Base-by-base conservation (phyloP, 2,113 vertebrate genomes). In the Macaca fascicularis region DNA sequence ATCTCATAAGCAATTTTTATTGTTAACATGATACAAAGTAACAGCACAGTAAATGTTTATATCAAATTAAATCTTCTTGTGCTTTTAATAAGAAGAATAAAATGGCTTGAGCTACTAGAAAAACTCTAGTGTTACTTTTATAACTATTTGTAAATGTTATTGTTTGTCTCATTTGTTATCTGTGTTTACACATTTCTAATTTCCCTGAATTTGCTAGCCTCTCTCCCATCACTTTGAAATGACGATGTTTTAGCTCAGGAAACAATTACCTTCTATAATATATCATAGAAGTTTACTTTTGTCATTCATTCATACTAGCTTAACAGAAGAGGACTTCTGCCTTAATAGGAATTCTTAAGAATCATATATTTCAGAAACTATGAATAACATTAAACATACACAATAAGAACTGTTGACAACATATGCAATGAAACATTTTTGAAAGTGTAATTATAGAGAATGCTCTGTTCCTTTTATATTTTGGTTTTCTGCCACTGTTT, bases 371-470 rank as follows among this genome's bases (percentile, higher is more conserved):
- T 90, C 40, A 76, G 40, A 48, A 59, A 78, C 19, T 72, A 86
- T 72, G 72, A 89, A 90, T 86, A 85, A 27, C 22, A 55, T 87
- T 75, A 84, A 93, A 87, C 12, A 91, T 92, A 76, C 67, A 50
- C 30, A 92, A 92, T 59, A 81, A 59, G 40, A 61, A 72, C 79
- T 64, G 6, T 61, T 70, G 59, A 92, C 90, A 89, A 76, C 38
- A 43, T 86, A 92, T 61, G 43, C 20, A 27, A 89, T 43, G 64
- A 88, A 95, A 87, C 16, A 67, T 70, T 89, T 96, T 89, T 89
- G 8, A 93, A 94, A 97, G 61, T 48, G 70, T 93, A 96, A 97
- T 96, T 87, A 95, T 52, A 43, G 43, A 52, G 43, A 43, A 30
- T 45, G 35, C 12, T 93, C 93, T 93, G 35, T 88, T 90, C 75